Evolutionary conservation across 92 coral and sea anemone genomes (phyloP), one percentile per base, ranked within the genome.

Genomic region (Bergia puertoricense): DNA sequence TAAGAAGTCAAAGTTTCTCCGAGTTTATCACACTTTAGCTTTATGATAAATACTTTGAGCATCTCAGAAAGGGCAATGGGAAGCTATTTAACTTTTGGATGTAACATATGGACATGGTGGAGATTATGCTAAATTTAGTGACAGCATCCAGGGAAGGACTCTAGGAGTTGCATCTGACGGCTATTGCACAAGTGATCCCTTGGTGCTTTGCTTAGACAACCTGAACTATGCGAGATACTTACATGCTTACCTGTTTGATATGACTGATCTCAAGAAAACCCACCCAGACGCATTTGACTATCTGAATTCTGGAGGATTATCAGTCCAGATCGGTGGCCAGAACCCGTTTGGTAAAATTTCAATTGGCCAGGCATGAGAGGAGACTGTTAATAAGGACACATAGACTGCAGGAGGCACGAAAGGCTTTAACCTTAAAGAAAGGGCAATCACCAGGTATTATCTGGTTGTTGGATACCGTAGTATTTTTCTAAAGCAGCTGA

Each of bases 151-250:
- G 94, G 54, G 94, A 92, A 81, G 94, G 91, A 54, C 71, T 86
- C 76, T 92, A 91, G 94, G 80, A 81, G 83, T 86, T 92, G 23
- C 94, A 89, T 69, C 72, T 86, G 86, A 79, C 91, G 38, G 90
- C 94, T 85, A 79, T 92, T 85, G 86, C 82, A 82, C 90, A 89
- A 81, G 90, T 90, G 92, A 89, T 92, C 38, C 85, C 94, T 42
- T 92, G 91, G 91, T 92, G 90, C 59, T 92, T 90, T 85, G 93
- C 93, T 22, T 85, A 92, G 90, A 92, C 57, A 92, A 91, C 89
- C 46, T 89, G n/a, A 92, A 90, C 74, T 92, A 90, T 62, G 88
- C 93, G 74, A 84, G 89, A 78, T 92, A 90, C 85, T 75, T 92
- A 44, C 83, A 92, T 81, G 87, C 79, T 23, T 90, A 92, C 80